Evolutionary conservation across 2,113 vertebrate species (phyloP), one percentile per base, ranked within the genome.

Genomic region (Conger conger): DNA sequence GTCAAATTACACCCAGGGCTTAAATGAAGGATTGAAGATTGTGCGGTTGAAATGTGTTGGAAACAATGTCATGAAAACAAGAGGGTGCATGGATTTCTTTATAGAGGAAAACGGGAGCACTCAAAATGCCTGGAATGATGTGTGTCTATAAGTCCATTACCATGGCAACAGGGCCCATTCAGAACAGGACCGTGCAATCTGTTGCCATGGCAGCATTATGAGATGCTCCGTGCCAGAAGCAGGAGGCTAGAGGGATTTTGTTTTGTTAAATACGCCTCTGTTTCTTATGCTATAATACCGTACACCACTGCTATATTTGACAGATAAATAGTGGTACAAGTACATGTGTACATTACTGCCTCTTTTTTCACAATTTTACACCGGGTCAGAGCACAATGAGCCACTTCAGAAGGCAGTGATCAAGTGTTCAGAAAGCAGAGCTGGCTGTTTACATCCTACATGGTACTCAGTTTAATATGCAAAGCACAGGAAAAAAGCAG

Each of bases 151-250:
- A 82, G 83, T 23, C 91, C 89, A 93, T 95, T 94, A 92, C 94
- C 90, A 95, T 93, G 91, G 94, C 89, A 91, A 95, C 93, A 90
- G 90, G 87, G 23, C 18, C 85, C 88, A 92, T 87, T 92, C 92
- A 91, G 89, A 92, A 91, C 87, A 89, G 92, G 87, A 86, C 77
- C 3, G 84, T 86, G 80, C 78, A 89, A 91, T 82, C 89, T 90
- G 94, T 96, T 95, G 94, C 95, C 94, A 94, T 95, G 94, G 93
- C 93, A 94, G 95, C 93, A 84, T 88, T 87, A 87, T 84, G 86
- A 86, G 89, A 89, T 91, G 89, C 92, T 93, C 93, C 89, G 87
- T 90, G 88, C 37, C 89, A 92, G 90, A 91, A 79, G 73, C 0
- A 30, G 87, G 91, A 90, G 87, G 87, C 45, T 77, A 33, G 23